Conservation (phyloP, 2,888 invertebrate species). For the Xanthia icteritia region DNA sequence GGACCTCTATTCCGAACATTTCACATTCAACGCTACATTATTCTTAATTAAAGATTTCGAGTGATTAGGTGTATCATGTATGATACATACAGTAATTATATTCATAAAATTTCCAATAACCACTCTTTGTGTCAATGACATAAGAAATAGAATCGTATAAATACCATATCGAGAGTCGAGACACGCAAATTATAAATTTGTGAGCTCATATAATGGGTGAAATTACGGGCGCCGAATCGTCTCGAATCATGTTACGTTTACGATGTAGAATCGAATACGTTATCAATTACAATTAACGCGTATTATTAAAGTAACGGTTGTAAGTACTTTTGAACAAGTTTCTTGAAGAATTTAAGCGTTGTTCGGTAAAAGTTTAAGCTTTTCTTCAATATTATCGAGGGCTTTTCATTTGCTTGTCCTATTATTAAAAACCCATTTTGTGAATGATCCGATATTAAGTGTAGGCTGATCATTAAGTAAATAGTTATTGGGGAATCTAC, state of each 20-base stretch:
- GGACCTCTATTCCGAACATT: slow-evolving; percentile 75
- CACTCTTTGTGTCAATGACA: slow-evolving; percentile 69
- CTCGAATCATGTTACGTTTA: slow-evolving; percentile 84
- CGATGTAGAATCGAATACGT: slow-evolving; percentile 81
- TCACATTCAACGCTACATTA: slow-evolving; percentile 82
- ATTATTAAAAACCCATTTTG: slow-evolving; percentile 85
- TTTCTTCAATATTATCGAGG: slow-evolving; percentile 78
- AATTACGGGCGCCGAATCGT: slow-evolving; percentile 85
- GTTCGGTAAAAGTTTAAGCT: slow-evolving; percentile 82
- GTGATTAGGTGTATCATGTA: slow-evolving; percentile 80
- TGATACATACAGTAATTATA: slow-evolving; percentile 65
- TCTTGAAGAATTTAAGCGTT: slow-evolving; percentile 80
- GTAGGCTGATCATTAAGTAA: slow-evolving; percentile 70
- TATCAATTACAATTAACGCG: slow-evolving; percentile 85
- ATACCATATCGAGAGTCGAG: slow-evolving; percentile 71
- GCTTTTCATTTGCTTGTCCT: slow-evolving; percentile 81
- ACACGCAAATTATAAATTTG: slow-evolving; percentile 83
- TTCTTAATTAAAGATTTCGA: slow-evolving; percentile 83
- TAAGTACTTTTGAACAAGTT: slow-evolving; percentile 83
- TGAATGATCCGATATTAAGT: slow-evolving; percentile 72
- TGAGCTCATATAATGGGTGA: slow-evolving; percentile 82
- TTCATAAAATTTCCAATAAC: slow-evolving; percentile 57
- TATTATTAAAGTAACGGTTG: slow-evolving; percentile 83
- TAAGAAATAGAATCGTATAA: slow-evolving; percentile 75
- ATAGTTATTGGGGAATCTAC: slow-evolving; percentile 58